Conservation (phyloP, 2,888 invertebrate genomes). For the Athalia cordata region DNA sequence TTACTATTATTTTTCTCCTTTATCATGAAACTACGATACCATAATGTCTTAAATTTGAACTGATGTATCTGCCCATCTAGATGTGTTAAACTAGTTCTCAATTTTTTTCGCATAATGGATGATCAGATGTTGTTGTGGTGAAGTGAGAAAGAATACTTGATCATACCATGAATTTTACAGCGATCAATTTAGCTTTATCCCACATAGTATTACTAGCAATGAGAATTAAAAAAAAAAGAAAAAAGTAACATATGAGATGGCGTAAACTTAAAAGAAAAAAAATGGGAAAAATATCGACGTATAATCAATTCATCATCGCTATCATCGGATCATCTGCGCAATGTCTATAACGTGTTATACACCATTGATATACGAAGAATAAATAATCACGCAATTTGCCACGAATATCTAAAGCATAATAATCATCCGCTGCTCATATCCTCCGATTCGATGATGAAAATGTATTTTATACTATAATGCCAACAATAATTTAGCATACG, state of each 20-base stretch:
- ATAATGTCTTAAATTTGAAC: neutral
- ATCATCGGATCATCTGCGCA: constrained; percentile 66
- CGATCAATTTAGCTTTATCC: too few relatives aligned
- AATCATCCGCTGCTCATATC: constrained; percentile 7
- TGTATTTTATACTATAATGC: constrained; percentile 11
- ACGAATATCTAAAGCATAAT: neutral
- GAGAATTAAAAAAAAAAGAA: too few relatives aligned
- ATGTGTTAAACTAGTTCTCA: neutral
- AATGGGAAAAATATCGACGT: too few relatives aligned
- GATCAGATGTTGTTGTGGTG: constrained; percentile 20
- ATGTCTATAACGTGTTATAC: constrained; percentile 64
- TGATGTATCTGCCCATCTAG: constrained; percentile 13
- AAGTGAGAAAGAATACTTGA: neutral
- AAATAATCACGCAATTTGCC: neutral
- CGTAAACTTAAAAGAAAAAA: too few relatives aligned
- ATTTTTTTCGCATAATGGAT: constrained; percentile 12
- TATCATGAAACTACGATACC: neutral
- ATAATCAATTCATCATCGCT: constrained; percentile 46
- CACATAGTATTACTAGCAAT: too few relatives aligned
- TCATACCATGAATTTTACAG: neutral
- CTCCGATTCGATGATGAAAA: constrained; percentile 7
- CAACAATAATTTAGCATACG: neutral
- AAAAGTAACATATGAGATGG: too few relatives aligned
- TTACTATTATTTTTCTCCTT: neutral
- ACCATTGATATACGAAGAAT: neutral